Base-by-base conservation (phyloP, 2,888 invertebrate genomes). In the Periphyllus acericola region DNA sequence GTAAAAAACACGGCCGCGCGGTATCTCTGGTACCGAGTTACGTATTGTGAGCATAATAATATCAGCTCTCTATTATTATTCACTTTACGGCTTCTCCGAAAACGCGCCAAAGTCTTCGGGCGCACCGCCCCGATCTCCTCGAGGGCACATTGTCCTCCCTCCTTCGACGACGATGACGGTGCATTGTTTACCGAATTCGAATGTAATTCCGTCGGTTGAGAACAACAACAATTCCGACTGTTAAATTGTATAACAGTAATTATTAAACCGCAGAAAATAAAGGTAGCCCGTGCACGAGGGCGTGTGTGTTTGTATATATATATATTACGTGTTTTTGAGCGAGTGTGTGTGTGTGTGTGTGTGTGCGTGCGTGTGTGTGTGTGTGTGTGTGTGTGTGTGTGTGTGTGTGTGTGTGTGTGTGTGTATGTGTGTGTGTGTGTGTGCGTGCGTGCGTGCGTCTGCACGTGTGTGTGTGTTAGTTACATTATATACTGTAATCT, bases 211-310 rank as follows among this genome's bases (percentile, higher is more conserved):
- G 29, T 32, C 55, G 79, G 29, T 40, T 8, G 72, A 80, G 80
- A 87, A 87, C 87, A 46, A 87, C 87, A 46, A 46, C 46, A 81
- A 81, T 80, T 81, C 80, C 60, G 72, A 25, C 86, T 80, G 79
- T 79, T 86, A 86, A 80, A 86, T 52, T 74, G 72, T 87, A 87
- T 87, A 81, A 74, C 71, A 86, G 79, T 81, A 87, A 74, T 87
- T 87, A 81, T 87, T 80, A 87, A 72, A 87, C 87, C 81, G n/a
- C 80, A 29, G 71, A 86, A 86, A 87, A 86, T 86, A 80, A 87
- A 87, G 72, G 87, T 79, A 80, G 36, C 72, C 11, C 46, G 46
- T 55, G 55, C 55, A 60, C 46, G 34, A 9, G 40, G 34, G 34
- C 32, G 75, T 21, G 36, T 25, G 40, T 36, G 75, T 36, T 9